These are phyloP conservation scores for Heliornis fulica DNA, from an alignment of 2,113 vertebrate genomes.

Conservation along the genomic window DNA sequence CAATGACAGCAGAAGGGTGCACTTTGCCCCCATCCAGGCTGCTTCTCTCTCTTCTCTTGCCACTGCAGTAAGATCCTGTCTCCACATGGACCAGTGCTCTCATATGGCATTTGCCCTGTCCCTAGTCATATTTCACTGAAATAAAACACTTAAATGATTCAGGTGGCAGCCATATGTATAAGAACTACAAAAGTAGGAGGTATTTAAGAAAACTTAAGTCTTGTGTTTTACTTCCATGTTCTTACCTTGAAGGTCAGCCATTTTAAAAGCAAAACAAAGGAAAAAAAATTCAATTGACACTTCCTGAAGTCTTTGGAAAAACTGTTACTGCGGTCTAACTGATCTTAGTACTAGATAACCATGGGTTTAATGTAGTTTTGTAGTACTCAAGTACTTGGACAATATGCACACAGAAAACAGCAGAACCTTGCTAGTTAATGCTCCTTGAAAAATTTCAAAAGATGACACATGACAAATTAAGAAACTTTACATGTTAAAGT, in stretches of 20 bases:
- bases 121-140: neutral
- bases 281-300: neutral
- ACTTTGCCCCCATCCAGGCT: neutral
- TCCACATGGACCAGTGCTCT: neutral
- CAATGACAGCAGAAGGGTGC: neutral
- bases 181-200: neutral
- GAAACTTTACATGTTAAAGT: neutral
- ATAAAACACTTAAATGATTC: neutral
- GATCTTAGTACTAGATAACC: neutral
- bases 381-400: neutral
- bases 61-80: neutral
- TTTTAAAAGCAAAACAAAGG: neutral
- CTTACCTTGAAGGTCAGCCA: neutral
- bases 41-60: neutral
- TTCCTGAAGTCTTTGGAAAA: neutral
- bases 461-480: neutral
- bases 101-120: neutral
- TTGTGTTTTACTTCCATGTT: neutral
- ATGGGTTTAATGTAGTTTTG: neutral
- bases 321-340: neutral
- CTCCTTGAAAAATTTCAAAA: neutral
- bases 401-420: neutral
- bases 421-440: conserved; percentile 8
- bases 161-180: neutral
- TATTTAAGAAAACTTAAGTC: neutral